phyloP scores from a whole-genome alignment of 2,113 vertebrate species.

The Forbesichthys agassizii region DNA sequence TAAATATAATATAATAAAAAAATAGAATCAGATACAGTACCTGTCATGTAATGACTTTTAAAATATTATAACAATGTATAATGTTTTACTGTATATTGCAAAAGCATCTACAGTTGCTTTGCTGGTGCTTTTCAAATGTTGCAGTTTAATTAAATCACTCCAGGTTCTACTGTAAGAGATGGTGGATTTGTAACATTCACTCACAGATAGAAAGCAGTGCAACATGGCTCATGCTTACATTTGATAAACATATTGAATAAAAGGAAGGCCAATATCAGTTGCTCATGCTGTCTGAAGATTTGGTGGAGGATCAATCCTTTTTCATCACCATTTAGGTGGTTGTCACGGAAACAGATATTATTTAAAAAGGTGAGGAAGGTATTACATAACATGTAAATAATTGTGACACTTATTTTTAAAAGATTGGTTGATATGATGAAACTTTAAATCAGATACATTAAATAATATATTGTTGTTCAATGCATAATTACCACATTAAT shows the following conservation, averaged over 20 bases:
- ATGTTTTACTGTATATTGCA: neutral
- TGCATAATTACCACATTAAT: too few relatives aligned
- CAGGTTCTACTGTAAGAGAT: neutral
- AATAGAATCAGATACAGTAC: neutral
- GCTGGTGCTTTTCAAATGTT: conserved; percentile 5
- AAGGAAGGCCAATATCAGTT: conserved; percentile 5
- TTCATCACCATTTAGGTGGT: neutral
- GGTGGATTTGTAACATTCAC: neutral
- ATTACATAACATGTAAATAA: too few relatives aligned
- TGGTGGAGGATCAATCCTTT: too few relatives aligned
- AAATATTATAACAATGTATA: neutral
- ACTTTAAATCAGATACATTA: too few relatives aligned
- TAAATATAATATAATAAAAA: neutral
- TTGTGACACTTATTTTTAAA: too few relatives aligned
- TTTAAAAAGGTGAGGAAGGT: neutral
- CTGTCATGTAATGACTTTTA: neutral
- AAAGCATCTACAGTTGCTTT: neutral
- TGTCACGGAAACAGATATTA: neutral
- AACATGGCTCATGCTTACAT: conserved; percentile 4
- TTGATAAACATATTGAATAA: conserved; percentile 4
- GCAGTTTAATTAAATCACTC: neutral
- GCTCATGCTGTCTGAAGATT: too few relatives aligned
- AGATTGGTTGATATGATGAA: too few relatives aligned
- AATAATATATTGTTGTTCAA: too few relatives aligned
- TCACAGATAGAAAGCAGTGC: neutral